phyloP scores from a whole-genome alignment of 2,797 vertebrate species.

The Lagodon rhomboides region DNA sequence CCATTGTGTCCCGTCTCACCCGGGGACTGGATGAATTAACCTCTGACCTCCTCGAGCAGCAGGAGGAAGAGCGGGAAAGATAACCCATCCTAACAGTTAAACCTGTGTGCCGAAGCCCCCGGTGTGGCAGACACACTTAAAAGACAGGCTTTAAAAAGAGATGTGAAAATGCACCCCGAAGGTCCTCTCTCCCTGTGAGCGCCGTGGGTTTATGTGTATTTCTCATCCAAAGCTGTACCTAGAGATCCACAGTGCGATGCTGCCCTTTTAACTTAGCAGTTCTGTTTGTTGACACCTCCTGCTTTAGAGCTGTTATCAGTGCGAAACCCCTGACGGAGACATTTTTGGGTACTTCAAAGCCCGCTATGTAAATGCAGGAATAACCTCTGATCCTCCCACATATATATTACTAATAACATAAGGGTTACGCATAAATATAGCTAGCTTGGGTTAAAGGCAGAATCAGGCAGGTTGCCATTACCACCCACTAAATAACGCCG shows the following conservation, averaged over 20 bases:
- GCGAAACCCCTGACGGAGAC: background rate
- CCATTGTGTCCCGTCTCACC: slow-evolving; percentile 66
- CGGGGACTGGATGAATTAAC: slow-evolving; percentile 73
- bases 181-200: slow-evolving; percentile 15
- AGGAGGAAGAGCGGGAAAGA: slow-evolving; percentile 59
- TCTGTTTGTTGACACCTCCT: slow-evolving; percentile 1
- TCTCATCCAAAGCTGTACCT: slow-evolving; percentile 3
- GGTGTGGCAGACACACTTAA: slow-evolving; percentile 11
- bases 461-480: background rate
- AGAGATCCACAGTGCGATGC: slow-evolving; percentile 2
- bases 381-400: background rate
- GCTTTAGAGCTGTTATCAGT: background rate
- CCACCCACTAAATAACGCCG: background rate
- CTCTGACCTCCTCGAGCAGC: slow-evolving; percentile 62
- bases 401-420: background rate
- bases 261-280: slow-evolving; percentile 2
- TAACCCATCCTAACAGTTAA: slow-evolving; percentile 55
- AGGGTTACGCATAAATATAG: too few relatives aligned
- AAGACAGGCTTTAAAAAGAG: slow-evolving; percentile 33
- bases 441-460: background rate
- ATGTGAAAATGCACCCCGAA: slow-evolving; percentile 33
- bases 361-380: background rate
- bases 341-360: background rate
- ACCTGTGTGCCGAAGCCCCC: slow-evolving; percentile 40
- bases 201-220: background rate